Evolutionary conservation across 2,113 vertebrate genomes (phyloP).

Genomic region (Gymnorhina tibicen): DNA sequence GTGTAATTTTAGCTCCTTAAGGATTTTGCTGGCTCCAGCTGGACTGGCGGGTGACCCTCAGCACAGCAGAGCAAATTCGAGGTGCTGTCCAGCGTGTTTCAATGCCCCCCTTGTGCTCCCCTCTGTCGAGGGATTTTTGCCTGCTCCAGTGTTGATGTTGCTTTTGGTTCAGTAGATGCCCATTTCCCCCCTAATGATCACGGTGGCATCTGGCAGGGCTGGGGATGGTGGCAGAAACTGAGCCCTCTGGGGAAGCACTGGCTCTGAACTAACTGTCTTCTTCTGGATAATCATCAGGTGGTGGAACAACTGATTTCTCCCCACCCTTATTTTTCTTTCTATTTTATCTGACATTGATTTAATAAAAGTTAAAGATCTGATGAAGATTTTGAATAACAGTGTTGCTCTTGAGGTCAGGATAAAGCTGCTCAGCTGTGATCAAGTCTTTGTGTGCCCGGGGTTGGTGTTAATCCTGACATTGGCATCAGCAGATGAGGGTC

Average conservation of each 20-base stretch:
- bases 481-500: background rate
- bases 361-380: conserved; percentile 67
- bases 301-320: conserved; percentile 65
- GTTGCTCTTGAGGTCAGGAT: background rate
- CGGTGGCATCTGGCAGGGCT: background rate
- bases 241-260: background rate
- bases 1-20: background rate
- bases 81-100: background rate
- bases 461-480: background rate
- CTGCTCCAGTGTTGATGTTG: conserved; percentile 50
- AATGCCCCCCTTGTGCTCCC: background rate
- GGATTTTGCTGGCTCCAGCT: background rate
- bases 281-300: conserved; percentile 69
- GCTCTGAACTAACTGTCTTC: conserved; percentile 39
- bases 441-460: background rate
- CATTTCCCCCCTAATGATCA: background rate
- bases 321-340: background rate
- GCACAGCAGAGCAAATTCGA: background rate
- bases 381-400: background rate
- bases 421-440: background rate
- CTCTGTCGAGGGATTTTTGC: background rate
- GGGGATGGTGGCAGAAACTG: background rate
- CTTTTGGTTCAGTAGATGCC: background rate
- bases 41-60: background rate
- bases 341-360: conserved; percentile 76